Percentiles rank a stretch among this genome's conserved stretches.
Evolutionary conservation across 1,140 invertebrate genomes (phyloP).

Genomic region (Cydia pomonella): DNA sequence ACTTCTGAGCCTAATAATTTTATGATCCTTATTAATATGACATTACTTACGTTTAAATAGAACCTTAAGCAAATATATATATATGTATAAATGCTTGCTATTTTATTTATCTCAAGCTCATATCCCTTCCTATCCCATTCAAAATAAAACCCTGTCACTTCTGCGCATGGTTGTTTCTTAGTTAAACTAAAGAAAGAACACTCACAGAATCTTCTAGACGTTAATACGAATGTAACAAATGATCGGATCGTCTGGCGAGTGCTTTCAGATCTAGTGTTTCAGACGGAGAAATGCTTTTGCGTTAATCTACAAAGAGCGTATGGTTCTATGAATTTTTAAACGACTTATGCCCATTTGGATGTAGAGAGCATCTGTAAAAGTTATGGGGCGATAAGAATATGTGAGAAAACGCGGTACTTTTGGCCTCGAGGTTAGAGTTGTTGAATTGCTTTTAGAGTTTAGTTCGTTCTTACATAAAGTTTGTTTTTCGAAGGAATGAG

Average conservation of each 20-base stretch:
- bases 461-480: neutral
- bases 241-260: conserved; percentile 30
- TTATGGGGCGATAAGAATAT: conserved; percentile 12
- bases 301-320: neutral
- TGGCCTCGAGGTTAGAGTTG: conserved; percentile 7
- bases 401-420: conserved; percentile 3
- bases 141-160: neutral
- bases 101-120: neutral
- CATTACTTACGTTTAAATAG: no score
- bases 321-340: neutral
- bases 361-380: neutral
- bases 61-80: no score
- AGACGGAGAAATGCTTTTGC: neutral
- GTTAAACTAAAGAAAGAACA: neutral
- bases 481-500: neutral
- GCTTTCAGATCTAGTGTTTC: conserved; percentile 30
- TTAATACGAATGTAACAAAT: conserved; percentile 33
- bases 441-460: conserved; percentile 8
- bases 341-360: neutral
- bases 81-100: neutral
- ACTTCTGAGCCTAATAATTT: no score
- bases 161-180: neutral
- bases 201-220: conserved; percentile 19
- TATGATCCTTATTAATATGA: no score
- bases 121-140: neutral